Evolutionary conservation across 2,113 vertebrate genomes (phyloP), one percentile per base, ranked within the genome.

Genomic region (Sapayoa aenigma): DNA sequence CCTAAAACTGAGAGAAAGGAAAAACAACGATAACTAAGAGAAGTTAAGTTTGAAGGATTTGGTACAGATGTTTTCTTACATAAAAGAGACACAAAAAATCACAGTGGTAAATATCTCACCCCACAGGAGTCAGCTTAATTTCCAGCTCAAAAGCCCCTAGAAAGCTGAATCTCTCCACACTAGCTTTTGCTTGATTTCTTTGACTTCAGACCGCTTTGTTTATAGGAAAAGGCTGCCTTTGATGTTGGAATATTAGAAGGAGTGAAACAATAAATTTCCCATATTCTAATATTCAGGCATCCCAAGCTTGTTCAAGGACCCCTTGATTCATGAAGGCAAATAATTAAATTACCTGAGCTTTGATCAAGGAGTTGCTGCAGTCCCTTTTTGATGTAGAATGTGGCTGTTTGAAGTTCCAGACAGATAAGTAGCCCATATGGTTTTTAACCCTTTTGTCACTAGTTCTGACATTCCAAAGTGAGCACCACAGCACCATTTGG

Each of bases 301-400:
- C 80, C 79, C 20, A 28, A 88, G 90, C 44, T 92, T 93, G 72
- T 87, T 96, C 88, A 93, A 96, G 83, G 44, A 84, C 68, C 83
- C 91, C 92, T 93, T 87, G 76, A 94, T 93, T 92, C 80, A 89
- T 73, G 83, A 90, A 93, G 83, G 86, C 88, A 96, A 95, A 96
- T 97, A 96, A 97, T 97, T 97, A 93, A 96, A 97, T 97, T 96
- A 97, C 94, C 94, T 95, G 76, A 73, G 92, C 95, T 96, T 97
- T 96, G 94, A 96, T 97, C 93, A 96, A 49, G 68, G 30, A 90
- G 69, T 68, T 35, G 67, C 73, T 82, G 85, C 80, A 62, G 62
- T 79, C 56, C n/a, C 46, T 90, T 82, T 96, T 94, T 96, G 88
- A 97, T 93, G 95, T 78, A 18, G 53, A 79, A 42, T 4, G 75